Evolutionary conservation across 1,140 invertebrate species (phyloP), one percentile per base, ranked within the genome.

Genomic region (Drosophila tsacasi): DNA sequence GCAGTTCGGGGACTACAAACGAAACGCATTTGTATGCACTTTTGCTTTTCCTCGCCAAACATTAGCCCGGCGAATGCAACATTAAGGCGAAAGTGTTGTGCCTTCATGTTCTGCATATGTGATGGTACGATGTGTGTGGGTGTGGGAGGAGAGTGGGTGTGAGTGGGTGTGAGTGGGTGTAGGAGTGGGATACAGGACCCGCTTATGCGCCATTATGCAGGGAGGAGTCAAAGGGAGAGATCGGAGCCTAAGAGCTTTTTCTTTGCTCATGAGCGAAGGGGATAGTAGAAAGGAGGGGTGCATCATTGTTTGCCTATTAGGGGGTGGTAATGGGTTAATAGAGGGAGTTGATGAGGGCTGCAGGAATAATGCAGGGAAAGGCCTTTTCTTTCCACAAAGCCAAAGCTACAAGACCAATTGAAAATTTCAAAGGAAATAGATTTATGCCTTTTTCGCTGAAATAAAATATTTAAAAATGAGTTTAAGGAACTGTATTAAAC

Each of bases 21-120:
- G 75, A 81, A 84, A 81, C 63, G 83, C 83, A 78, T 89, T 87
- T 86, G 68, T 76, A 72, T 86, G 83, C 76, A 83, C 76, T 86
- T 86, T 83, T 69, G 44, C 62, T 67, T 82, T 77, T 66, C 27
- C 64, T 21, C 73, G 49, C 69, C 71, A 67, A 83, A 63, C 68
- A 47, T 77, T 64, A 78, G 52, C n/a, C 57, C 57, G 44, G 19
- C 67, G 66, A 68, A 68, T 61, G 79, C 65, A 79, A 72, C 83
- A 89, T 87, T 89, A 77, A 68, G 76, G 76, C 62, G 62, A 79
- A 69, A 81, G 77, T 81, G 78, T 81, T 76, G 61, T 50, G 52
- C 71, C 63, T 47, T 47, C 61, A 42, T 44, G 13, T 32, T 15
- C 47, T 30, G 40, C 30, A 49, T 57, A 46, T 25, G 40, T 25